These are phyloP conservation scores for Dynastes grantii DNA, from an alignment of 2,888 invertebrate genomes.

Conservation along the genomic window DNA sequence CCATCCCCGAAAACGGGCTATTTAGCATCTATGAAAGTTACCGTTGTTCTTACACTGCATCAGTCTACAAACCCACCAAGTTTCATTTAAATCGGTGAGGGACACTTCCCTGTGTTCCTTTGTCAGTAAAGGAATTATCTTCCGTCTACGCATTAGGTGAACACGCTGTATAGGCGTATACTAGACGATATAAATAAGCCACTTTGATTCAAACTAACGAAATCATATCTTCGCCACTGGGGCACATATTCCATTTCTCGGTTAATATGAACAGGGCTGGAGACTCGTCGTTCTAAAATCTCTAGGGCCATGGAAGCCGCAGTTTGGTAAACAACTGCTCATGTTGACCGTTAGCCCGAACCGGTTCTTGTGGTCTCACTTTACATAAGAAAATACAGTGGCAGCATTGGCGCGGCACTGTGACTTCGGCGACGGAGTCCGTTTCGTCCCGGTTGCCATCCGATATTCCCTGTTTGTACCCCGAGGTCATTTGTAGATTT, in stretches of 20 bases:
- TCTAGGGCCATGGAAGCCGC: conserved; percentile 61
- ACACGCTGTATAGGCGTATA: too few relatives aligned
- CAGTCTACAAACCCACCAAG: too few relatives aligned
- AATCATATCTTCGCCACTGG: conserved; percentile 22
- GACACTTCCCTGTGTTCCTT: too few relatives aligned
- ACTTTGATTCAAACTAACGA: too few relatives aligned
- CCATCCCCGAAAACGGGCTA: too few relatives aligned
- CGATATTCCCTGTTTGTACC: conserved; percentile 50
- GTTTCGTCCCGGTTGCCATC: conserved; percentile 47
- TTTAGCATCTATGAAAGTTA: too few relatives aligned
- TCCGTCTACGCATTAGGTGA: too few relatives aligned
- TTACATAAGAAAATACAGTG: conserved; percentile 53
- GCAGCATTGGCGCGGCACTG: conserved; percentile 34
- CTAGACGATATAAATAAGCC: too few relatives aligned
- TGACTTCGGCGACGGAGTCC: conserved; percentile 34
- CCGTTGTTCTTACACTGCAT: too few relatives aligned
- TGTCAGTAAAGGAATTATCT: too few relatives aligned
- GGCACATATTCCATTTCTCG: conserved; percentile 9
- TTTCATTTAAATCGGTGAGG: too few relatives aligned
- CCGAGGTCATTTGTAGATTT: conserved; percentile 50
- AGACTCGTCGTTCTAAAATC: conserved; percentile 55
- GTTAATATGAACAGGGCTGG: conserved; percentile 39
- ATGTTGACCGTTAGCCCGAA: conserved; percentile 58
- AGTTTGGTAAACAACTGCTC: conserved; percentile 66
- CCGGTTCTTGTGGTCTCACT: conserved; percentile 59